Evolutionary conservation across 2,888 invertebrate species (phyloP).

Genomic region (Drosophila pegasa): DNA sequence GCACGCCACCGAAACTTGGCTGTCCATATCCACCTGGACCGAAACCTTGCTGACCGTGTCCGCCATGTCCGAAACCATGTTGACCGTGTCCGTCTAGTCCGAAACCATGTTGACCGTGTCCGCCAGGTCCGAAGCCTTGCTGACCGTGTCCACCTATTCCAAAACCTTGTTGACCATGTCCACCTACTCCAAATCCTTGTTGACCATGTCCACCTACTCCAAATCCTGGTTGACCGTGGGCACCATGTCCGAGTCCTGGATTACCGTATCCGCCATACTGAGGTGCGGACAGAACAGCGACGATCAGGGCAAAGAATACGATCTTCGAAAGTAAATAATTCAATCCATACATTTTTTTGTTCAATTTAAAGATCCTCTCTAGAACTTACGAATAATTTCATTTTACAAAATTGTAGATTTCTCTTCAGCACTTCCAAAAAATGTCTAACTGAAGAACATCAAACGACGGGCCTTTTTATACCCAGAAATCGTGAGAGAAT

Average conservation of each 20-base stretch:
- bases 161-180: slow-evolving; percentile 43
- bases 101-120: slow-evolving; percentile 27
- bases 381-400: slow-evolving; percentile 70
- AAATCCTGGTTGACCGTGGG: slow-evolving; percentile 40
- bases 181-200: slow-evolving; percentile 37
- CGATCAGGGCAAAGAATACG: slow-evolving; percentile 65
- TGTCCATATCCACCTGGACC: slow-evolving; percentile 50
- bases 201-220: slow-evolving; percentile 38
- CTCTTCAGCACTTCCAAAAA: slow-evolving; percentile 31
- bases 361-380: not conserved
- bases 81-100: slow-evolving; percentile 28
- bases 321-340: slow-evolving; percentile 38
- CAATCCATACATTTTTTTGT: not conserved
- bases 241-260: too few species aligned
- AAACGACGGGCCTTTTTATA: slow-evolving; percentile 47
- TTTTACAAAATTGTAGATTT: slow-evolving; percentile 40
- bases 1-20: slow-evolving; percentile 31
- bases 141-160: slow-evolving; percentile 40
- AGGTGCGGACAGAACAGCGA: slow-evolving; percentile 51
- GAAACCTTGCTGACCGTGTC: slow-evolving; percentile 37
- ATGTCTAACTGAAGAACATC: slow-evolving; percentile 39
- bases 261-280: too few species aligned
- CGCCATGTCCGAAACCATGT: slow-evolving; percentile 25
- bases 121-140: slow-evolving; percentile 32
- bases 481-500: slow-evolving; percentile 7